Conservation (phyloP, 2,113 vertebrate species). For the Gorilla gorilla region DNA sequence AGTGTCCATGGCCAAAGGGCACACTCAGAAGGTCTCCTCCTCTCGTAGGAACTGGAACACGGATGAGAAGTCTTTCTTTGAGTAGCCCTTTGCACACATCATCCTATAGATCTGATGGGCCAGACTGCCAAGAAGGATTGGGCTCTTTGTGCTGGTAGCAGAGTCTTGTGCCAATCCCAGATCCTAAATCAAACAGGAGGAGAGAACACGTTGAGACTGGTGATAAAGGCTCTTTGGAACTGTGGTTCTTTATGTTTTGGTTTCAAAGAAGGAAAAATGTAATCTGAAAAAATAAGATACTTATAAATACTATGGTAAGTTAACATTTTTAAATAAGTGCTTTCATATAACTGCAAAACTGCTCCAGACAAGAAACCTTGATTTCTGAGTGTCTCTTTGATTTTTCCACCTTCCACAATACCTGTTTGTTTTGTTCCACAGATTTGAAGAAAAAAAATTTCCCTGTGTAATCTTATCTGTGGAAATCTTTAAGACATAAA, state of each 20-base stretch:
- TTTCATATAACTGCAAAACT: neutral
- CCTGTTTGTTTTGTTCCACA: neutral
- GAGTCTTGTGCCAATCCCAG: constrained; percentile 96
- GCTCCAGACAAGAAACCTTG: neutral
- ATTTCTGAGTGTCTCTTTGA: neutral
- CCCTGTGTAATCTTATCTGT: neutral
- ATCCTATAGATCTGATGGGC: constrained; percentile 97
- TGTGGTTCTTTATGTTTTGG: neutral
- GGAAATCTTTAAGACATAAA: neutral
- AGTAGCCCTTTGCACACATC: constrained; percentile 97
- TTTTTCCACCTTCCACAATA: neutral
- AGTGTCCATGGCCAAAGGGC: constrained; percentile 61
- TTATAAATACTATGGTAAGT: neutral
- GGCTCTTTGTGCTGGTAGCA: constrained; percentile 95
- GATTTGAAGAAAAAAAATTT: too few relatives aligned
- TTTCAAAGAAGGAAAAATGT: constrained; percentile 40
- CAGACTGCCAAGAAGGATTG: constrained; percentile 93
- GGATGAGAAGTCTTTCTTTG: constrained; percentile 97
- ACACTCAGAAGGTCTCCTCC: constrained; percentile 91
- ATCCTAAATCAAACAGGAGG: constrained; percentile 87
- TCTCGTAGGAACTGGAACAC: constrained; percentile 98
- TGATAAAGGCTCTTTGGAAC: neutral
- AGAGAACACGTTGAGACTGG: constrained; percentile 23
- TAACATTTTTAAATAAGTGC: neutral
- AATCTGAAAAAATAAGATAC: neutral